Conservation (phyloP, 2,797 vertebrate species). For the Aselliscus stoliczkanus region DNA sequence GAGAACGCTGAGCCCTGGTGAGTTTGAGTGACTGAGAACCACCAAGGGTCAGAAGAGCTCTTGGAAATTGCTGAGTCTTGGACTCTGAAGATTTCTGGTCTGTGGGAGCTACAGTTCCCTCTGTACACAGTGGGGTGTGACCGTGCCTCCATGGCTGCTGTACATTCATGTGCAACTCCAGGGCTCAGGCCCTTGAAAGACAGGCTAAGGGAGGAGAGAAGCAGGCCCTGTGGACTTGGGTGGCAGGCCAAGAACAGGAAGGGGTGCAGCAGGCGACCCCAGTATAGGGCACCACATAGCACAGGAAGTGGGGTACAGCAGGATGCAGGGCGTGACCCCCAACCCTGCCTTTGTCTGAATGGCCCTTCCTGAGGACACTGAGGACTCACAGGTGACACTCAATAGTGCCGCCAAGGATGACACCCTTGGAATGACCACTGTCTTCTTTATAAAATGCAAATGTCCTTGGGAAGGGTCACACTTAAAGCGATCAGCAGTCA, state of each 20-base stretch:
- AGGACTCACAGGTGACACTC: background rate
- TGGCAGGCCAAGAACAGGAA: background rate
- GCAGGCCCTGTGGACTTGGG: too few relatives aligned
- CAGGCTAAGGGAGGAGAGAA: too few relatives aligned
- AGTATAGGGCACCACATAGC: background rate
- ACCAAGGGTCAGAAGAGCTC: background rate
- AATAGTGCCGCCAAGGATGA: background rate
- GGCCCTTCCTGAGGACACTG: background rate
- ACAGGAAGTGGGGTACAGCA: rapidly evolving
- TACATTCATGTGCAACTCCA: background rate
- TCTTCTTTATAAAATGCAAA: background rate
- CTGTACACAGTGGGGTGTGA: background rate
- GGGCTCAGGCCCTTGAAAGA: too few relatives aligned
- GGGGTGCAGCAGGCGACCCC: too few relatives aligned
- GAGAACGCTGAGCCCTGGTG: background rate
- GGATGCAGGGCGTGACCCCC: background rate
- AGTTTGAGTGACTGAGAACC: background rate
- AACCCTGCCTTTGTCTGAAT: background rate
- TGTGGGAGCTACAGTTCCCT: background rate
- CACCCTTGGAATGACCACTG: background rate
- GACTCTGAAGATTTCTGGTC: background rate
- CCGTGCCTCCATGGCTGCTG: rapidly evolving
- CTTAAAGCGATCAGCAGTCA: background rate
- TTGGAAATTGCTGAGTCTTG: too few relatives aligned
- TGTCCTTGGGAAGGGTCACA: background rate